Percentiles rank a stretch among this genome's conserved stretches.
phyloP scores from a whole-genome alignment of 2,888 invertebrate species.

The Agapetus fuscipes region DNA sequence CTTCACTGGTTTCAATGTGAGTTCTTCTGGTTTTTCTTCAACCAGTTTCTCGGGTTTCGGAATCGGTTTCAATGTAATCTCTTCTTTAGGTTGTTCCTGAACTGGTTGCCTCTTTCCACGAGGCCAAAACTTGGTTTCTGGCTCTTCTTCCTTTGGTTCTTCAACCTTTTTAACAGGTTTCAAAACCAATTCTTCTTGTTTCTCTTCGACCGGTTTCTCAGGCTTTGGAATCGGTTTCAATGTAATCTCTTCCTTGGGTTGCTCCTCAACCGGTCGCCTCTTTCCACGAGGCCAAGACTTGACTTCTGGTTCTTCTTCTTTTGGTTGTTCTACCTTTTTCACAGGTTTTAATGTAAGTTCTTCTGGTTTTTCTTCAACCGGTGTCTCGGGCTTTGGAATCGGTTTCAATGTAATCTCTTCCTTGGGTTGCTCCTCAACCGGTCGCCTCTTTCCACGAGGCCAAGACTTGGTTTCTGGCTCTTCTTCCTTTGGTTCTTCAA shows the following conservation, averaged over 20 bases:
- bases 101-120: conserved; percentile 28
- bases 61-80: conserved; percentile 29
- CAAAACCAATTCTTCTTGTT: conserved; percentile 25
- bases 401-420: conserved; percentile 28
- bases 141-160: conserved; percentile 25
- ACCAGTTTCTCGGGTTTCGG: conserved; percentile 25
- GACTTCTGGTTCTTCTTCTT: conserved; percentile 14
- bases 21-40: conserved; percentile 33
- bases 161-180: conserved; percentile 1
- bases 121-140: conserved; percentile 25
- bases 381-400: conserved; percentile 28
- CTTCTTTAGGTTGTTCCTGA: conserved; percentile 30
- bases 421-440: conserved; percentile 28
- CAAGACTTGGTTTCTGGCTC: conserved; percentile 25
- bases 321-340: conserved; percentile 7
- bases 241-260: conserved; percentile 25
- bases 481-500: conserved; percentile 30
- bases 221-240: conserved; percentile 23
- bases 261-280: conserved; percentile 25
- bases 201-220: conserved; percentile 28
- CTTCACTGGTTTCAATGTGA: conserved; percentile 24
- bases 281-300: conserved; percentile 28
- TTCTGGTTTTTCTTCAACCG: conserved; percentile 24
- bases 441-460: conserved; percentile 30
- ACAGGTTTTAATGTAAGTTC: conserved; percentile 14